phyloP scores from a whole-genome alignment of 2,797 vertebrate genomes.

The Carcharodon carcharias region DNA sequence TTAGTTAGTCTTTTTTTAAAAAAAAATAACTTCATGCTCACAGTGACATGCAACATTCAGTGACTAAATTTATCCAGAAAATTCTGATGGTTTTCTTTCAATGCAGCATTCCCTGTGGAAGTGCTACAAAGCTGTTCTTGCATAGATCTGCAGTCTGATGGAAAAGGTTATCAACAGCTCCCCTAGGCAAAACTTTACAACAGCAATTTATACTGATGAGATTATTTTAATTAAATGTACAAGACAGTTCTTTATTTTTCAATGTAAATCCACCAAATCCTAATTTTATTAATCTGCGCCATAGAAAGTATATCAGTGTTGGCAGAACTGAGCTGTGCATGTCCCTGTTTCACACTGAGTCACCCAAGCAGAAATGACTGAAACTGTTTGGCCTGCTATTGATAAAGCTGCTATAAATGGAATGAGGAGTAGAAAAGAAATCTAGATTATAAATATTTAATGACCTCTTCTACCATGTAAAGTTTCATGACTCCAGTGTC shows the following conservation, averaged over 20 bases:
- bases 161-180: slow-evolving; percentile 24
- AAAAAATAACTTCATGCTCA: background rate
- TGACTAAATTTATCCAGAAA: slow-evolving; percentile 2
- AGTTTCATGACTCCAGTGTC: slow-evolving; percentile 32
- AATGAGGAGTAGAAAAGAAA: background rate
- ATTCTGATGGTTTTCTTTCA: slow-evolving; percentile 2
- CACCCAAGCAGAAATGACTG: slow-evolving; percentile 24
- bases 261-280: slow-evolving; percentile 25
- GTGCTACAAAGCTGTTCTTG: background rate
- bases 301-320: background rate
- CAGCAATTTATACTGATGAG: background rate
- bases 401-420: slow-evolving; percentile 6
- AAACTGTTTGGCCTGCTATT: slow-evolving; percentile 21
- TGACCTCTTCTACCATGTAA: background rate
- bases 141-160: background rate
- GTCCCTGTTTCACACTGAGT: background rate
- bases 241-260: slow-evolving; percentile 15
- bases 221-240: slow-evolving; percentile 35
- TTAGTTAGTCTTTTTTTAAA: background rate
- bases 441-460: slow-evolving; percentile 33
- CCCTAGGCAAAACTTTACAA: slow-evolving; percentile 20
- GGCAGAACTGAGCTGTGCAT: background rate
- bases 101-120: background rate
- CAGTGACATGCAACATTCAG: background rate
- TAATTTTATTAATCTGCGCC: slow-evolving; percentile 5